Evolutionary conservation across 2,888 invertebrate species (phyloP), one percentile per base, ranked within the genome.

Genomic region (Nasonia oneida): DNA sequence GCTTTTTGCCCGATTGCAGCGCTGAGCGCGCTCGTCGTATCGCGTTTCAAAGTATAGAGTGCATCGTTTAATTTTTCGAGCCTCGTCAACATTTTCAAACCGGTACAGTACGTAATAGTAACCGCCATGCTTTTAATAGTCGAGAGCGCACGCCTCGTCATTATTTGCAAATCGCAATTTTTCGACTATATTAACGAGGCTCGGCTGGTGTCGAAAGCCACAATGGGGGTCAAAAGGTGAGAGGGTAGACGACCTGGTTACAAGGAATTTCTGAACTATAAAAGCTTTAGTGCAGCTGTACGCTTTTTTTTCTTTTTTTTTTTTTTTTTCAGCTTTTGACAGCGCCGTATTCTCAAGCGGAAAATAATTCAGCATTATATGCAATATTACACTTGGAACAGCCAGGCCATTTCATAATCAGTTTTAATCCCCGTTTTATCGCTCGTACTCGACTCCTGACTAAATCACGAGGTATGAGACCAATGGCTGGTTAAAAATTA

Each of bases 191-290:
- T 23, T 61, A 74, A 74, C 29, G 42, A 50, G 1, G 64, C 39
- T 81, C 71, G 67, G 29, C n/a, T 57, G 71, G 47, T 67, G 70
- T 70, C 57, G 33, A 70, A 81, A 77, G 81, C 57, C 78, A 75
- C 78, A 84, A 86, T 87, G 67, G 79, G 79, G 87, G 87, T 87
- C 87, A 87, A 87, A 87, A 83, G 85, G 87, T 87, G 87, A 87
- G 83, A 87, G 80, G 84, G 80, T 85, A 73, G 76, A 71, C 23
- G 87, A 80, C 84, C 87, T 14, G 83, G 74, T n/a, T 79, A 18
- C 64, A 77, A 57, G 53, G 14, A 78, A 85, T 73, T 73, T 61
- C 70, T 5, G 57, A 61, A 61, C 57, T 61, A 61, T 61, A n/a
- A 61, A 61, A 61, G 57, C 23, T 61, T 61, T n/a, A n/a, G 57